Conservation (phyloP, 2,797 vertebrate species). For the Muscicapa striata region DNA sequence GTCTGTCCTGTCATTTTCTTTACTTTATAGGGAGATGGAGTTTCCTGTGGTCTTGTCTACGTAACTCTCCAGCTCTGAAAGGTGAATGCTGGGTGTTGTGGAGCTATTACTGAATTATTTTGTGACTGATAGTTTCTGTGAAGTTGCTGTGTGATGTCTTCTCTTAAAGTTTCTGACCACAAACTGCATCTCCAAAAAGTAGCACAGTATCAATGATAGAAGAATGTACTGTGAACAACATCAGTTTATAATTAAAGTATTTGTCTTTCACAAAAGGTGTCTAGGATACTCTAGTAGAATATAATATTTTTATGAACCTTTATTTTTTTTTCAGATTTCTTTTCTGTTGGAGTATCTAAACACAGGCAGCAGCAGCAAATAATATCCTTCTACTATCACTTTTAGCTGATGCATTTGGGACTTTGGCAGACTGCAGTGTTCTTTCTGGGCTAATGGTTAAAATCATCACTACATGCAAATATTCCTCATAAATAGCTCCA, state of each 20-base stretch:
- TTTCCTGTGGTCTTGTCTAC: neutral
- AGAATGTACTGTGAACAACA: neutral
- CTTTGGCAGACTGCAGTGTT: neutral
- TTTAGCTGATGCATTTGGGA: neutral
- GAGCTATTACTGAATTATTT: slow-evolving; percentile 3
- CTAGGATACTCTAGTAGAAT: neutral
- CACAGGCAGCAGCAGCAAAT: neutral
- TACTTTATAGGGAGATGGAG: neutral
- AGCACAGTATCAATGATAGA: neutral
- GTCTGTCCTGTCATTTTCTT: neutral
- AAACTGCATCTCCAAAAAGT: neutral
- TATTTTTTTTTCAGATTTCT: neutral
- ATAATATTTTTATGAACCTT: neutral
- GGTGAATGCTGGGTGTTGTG: neutral
- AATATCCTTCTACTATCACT: neutral
- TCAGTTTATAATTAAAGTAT: slow-evolving; percentile 28
- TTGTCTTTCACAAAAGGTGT: slow-evolving; percentile 22
- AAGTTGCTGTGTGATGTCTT: neutral
- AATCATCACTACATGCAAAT: neutral
- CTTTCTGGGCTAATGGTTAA: neutral
- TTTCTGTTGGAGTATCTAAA: neutral
- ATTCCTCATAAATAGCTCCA: neutral
- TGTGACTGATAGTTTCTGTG: neutral
- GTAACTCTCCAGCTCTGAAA: neutral
- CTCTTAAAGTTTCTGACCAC: neutral